Evolutionary conservation across 2,888 invertebrate genomes (phyloP), one percentile per base, ranked within the genome.

Genomic region (Epinotia demarniana): DNA sequence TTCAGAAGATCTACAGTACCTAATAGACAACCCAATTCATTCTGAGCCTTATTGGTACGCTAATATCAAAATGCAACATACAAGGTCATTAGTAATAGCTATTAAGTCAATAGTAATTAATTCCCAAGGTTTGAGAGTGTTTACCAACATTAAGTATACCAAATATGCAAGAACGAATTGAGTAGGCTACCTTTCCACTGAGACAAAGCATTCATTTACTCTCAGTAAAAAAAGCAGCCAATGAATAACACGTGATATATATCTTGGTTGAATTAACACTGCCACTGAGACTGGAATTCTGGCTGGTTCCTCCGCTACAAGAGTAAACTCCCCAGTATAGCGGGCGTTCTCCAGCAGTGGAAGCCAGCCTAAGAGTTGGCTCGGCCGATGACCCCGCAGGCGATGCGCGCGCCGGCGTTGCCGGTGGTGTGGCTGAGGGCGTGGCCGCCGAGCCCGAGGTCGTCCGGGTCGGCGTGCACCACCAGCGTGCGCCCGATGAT

Each of bases 351-450:
- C n/a, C n/a, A 13, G 23, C 19, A 58, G 58, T 5, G 0, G 5
- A 58, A 13, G 23, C 16, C 6, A 55, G 49, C 19, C 46, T 87
- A 85, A 18, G 82, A 72, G 79, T 92, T 90, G 62, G 93, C 92
- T 76, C 98, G 92, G 60, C 98, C 98, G 88, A 98, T 97, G 77
- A 98, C 97, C 12, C 98, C 98, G 86, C 98, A 98, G 58, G 98
- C 98, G 79, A 97, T 93, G 80, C 99, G 96, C 19, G 96, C 97
- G 3, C 99, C 99, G 71, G 99, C 99, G 90, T 99, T 99, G 74
- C 99, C 99, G 16, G 99, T 99, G 5, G 97, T 96, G 92, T 97
- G 97, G 94, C 98, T 99, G 79, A 98, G 94, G 86, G 99, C 98
- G 85, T 98, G 97, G 0, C 98, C 98, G 46, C 99, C 99, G 78